Evolutionary conservation across 1,140 invertebrate genomes (phyloP).

Genomic region (Pseudomyrmex cubaensis): DNA sequence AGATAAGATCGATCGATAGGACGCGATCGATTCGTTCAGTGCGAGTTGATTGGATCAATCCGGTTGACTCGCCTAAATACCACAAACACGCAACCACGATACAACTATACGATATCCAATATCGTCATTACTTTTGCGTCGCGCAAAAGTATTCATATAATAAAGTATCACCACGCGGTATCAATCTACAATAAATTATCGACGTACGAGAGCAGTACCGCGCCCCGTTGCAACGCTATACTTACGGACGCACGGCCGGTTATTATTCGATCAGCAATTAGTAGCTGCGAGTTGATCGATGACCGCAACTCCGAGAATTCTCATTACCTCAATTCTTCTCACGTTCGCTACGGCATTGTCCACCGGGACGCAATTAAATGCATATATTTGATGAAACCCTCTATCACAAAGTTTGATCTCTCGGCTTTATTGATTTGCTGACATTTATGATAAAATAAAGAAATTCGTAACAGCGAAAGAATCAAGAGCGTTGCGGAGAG

Average conservation of each 20-base stretch:
- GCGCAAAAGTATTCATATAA: conserved; percentile 37
- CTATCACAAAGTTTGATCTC: conserved; percentile 27
- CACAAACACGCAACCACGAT: conserved; percentile 28
- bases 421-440: conserved; percentile 25
- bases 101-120: conserved; percentile 25
- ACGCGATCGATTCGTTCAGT: conserved; percentile 44
- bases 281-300: conserved; percentile 68
- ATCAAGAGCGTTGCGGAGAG: background rate
- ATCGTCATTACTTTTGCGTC: conserved; percentile 37
- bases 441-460: conserved; percentile 40
- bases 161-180: conserved; percentile 40
- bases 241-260: conserved; percentile 54
- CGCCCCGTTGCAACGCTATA: conserved; percentile 46
- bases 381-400: conserved; percentile 37
- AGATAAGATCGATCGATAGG: conserved; percentile 26
- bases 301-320: conserved; percentile 66
- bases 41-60: conserved; percentile 8
- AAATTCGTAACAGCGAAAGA: background rate
- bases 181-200: conserved; percentile 65
- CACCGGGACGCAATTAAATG: conserved; percentile 59
- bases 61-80: conserved; percentile 54
- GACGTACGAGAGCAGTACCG: conserved; percentile 36
- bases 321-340: conserved; percentile 71
- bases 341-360: conserved; percentile 58
- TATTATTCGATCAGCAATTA: conserved; percentile 72